Percentiles rank a stretch among this genome's conserved stretches.
These are phyloP conservation scores for Heteractis magnifica DNA, from an alignment of 92 coral and sea anemone genomes.

Conservation along the genomic window DNA sequence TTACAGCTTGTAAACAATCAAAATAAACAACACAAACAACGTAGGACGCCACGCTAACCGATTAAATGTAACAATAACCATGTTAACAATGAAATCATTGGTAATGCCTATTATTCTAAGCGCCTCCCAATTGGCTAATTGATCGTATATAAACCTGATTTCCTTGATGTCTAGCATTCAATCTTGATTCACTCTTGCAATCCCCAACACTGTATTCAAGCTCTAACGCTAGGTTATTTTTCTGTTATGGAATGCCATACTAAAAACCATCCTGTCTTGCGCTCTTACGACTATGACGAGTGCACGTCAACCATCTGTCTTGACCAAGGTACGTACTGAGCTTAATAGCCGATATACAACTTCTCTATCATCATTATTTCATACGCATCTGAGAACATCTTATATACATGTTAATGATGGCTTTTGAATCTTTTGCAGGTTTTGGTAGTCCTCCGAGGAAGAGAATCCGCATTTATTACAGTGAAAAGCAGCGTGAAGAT, in stretches of 20 bases:
- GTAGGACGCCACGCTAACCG: neutral
- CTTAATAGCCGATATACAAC: neutral
- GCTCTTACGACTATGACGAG: neutral
- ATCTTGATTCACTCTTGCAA: neutral
- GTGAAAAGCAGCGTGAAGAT: constrained; percentile 5
- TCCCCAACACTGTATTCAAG: neutral
- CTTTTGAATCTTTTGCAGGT: neutral
- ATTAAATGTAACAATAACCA: neutral
- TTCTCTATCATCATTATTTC: neutral
- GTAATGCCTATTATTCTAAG: neutral
- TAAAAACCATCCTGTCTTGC: neutral
- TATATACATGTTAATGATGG: neutral
- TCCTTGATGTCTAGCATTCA: neutral
- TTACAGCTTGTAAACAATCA: neutral
- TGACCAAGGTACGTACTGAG: neutral
- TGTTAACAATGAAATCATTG: neutral
- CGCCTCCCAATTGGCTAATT: neutral
- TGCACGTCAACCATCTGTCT: neutral
- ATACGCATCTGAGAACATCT: too few relatives aligned
- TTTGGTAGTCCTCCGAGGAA: constrained; percentile 21
- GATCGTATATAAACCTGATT: neutral
- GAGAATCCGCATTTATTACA: constrained; percentile 15
- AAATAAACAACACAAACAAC: neutral
- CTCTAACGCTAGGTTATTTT: neutral
- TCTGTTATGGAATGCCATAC: neutral